Base-by-base conservation (phyloP, 2,797 vertebrate species). In the Otus scops region DNA sequence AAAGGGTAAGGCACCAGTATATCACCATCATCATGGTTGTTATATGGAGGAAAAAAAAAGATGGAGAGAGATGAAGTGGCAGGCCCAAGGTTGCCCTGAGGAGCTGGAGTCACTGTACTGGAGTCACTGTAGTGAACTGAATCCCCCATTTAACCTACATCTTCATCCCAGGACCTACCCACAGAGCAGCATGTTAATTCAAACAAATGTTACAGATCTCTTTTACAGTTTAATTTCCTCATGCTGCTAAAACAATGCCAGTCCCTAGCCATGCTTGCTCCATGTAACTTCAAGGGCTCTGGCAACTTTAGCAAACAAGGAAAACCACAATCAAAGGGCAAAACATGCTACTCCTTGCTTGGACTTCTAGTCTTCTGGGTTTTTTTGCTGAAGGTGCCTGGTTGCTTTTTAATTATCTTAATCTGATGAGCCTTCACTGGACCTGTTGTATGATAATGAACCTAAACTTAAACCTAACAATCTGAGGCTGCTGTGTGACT, bases 281-380 rank as follows among this genome's bases (percentile, higher is more conserved):
- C 54, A 4, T 60, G 47, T 59, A 57, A 67, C 83, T 96, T 92
- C 57, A 90, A 89, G 82, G 73, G n/a, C 39, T 78, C 57, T 19
- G 53, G 63, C 78, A 93, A 45, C 79, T 80, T 86, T 27, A 84
- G 51, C 79, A 90, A 95, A 94, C 79, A 92, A 87, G 88, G 83
- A 95, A 96, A 95, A 92, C 70, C 90, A 79, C 95, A 90, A 76
- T 48, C 47, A 82, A 57, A 92, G 61, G 54, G 74, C 61, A 95
- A 93, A 93, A 88, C 56, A 30, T 95, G 78, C 68, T 79, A 56
- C 88, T 94, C 89, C 88, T 93, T 93, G 69, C 64, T 94, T 48
- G 59, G 67, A 88, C 56, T 94, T 92, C 83, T 86, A 39, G n/a
- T 69, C 38, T 81, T 88, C 63, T 91, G 41, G 15, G 7, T 92